Base-by-base conservation (phyloP, 1,140 invertebrate genomes). In the Hesperophylax magnus region DNA sequence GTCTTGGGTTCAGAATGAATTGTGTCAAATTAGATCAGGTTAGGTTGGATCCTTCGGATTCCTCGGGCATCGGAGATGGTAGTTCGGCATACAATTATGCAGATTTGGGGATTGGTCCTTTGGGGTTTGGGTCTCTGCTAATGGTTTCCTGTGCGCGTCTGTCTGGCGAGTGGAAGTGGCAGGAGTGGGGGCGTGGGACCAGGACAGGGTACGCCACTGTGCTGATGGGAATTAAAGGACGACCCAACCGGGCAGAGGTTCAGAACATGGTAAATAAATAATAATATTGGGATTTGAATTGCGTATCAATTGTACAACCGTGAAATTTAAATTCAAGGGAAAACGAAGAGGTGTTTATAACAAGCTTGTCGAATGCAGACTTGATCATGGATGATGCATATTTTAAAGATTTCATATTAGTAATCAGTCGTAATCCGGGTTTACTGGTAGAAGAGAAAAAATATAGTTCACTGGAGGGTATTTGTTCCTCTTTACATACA, bases 141-240 rank as follows among this genome's bases (percentile, higher is more conserved):
- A 65, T 65, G 24, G 60, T 65, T 65, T 65, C 61, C 61, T 65
- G 61, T 65, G 61, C 31, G 18, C 24, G 61, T 47, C 39, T 47
- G 39, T 47, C 39, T 24, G 61, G 61, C 24, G 7, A 9, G 20
- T 22, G 18, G 61, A 22, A 17, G 15, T 9, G 61, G 61, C 20
- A 31, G 24, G 61, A 31, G 61, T 31, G 39, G 39, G 11, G 39
- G 56, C 61, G 61, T 65, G 61, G 61, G 61, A 65, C 61, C 61
- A 5, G 61, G 61, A 17, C 61, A 22, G 61, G 24, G 61, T 22
- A 31, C 20, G 61, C 61, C 20, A 65, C 61, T 31, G 61, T 65
- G 15, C 61, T 27, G 61, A 65, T 65, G 24, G 61, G 20, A 22
- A 65, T 24, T 65, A 65, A 58, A 65, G 61, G 24, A 65, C 61